Base-by-base conservation (phyloP, 2,797 vertebrate species). In the Scolopax rusticola region DNA sequence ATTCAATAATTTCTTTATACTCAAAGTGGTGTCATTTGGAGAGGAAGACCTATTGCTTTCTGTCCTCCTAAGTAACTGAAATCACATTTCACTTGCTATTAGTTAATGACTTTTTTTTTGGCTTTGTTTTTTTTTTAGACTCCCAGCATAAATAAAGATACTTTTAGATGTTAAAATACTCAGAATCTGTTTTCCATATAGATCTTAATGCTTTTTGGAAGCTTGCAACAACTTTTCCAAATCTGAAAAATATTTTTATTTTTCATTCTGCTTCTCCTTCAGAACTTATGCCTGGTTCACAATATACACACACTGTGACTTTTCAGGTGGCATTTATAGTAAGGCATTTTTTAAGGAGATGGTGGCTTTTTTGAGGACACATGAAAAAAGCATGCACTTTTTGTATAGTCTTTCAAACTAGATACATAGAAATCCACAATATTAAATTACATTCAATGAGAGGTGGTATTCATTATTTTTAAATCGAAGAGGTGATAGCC, bases 131-230 rank as follows among this genome's bases (percentile, higher is more conserved):
- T 59, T 59, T 59, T 59, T 70, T 16, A 8, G 20, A 2, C 28
- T 80, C 5, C 3, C 6, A 68, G 7, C 18, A 32, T 50, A 74
- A 87, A 25, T 23, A 15, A 11, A 33, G 8, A 12, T n/a, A 9
- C 30, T 82, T 79, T 89, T 16, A n/a, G 17, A 33, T 61, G 27
- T 43, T 69, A 40, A 48, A 92, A 45, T 56, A 21, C 33, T 89
- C 8, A 47, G 54, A 84, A 38, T 76, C 15, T 0, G 0, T 14
- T 18, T 79, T 91, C 50, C 71, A 2, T 67, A 4, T 84, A 53
- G 25, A 76, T 76, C 3, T 8, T 69, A 57, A 45, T 47, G 23
- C 8, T 38, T 84, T 87, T 73, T 70, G 36, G 24, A 93, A 51
- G 13, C n/a, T 27, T 75, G 36, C 17, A 78, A 18, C 20, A 63